Evolutionary conservation across 2,888 invertebrate genomes (phyloP).

Genomic region (Acronicta alni): DNA sequence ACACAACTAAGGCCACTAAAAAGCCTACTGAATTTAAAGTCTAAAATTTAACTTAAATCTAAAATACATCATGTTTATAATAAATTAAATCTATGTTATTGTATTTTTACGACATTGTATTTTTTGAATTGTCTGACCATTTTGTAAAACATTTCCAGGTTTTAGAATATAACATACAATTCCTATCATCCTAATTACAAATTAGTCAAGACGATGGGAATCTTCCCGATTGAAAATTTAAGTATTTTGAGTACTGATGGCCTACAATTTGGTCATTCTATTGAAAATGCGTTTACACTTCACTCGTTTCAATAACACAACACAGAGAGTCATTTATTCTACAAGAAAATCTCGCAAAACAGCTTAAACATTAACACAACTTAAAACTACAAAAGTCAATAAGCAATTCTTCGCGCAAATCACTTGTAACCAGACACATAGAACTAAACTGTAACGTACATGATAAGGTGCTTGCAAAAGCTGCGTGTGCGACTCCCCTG

Average conservation of each 20-base stretch:
- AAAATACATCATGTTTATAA: neutral
- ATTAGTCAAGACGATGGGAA: too few species aligned
- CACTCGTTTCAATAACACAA: slow-evolving; percentile 9
- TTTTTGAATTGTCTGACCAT: neutral
- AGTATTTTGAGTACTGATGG: too few species aligned
- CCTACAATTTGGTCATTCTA: too few species aligned
- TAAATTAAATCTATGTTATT: neutral
- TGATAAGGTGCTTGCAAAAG: slow-evolving; percentile 21
- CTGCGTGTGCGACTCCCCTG: slow-evolving; percentile 48
- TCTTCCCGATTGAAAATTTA: too few species aligned
- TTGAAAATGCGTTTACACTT: too few species aligned
- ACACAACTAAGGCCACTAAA: neutral
- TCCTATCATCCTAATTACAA: too few species aligned
- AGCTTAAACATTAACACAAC: slow-evolving; percentile 28
- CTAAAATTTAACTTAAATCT: neutral
- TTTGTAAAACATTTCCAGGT: neutral
- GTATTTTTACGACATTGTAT: too few species aligned
- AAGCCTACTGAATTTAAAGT: neutral
- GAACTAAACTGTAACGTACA: slow-evolving; percentile 13
- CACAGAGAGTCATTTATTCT: slow-evolving; percentile 4
- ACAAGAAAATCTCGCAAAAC: slow-evolving; percentile 29
- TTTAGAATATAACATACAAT: too few species aligned
- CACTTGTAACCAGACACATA: slow-evolving; percentile 34
- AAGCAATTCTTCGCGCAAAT: slow-evolving; percentile 44
- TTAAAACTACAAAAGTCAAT: slow-evolving; percentile 45